Evolutionary conservation across 2,888 invertebrate species (phyloP), one percentile per base, ranked within the genome.

Genomic region (Macaria notata): DNA sequence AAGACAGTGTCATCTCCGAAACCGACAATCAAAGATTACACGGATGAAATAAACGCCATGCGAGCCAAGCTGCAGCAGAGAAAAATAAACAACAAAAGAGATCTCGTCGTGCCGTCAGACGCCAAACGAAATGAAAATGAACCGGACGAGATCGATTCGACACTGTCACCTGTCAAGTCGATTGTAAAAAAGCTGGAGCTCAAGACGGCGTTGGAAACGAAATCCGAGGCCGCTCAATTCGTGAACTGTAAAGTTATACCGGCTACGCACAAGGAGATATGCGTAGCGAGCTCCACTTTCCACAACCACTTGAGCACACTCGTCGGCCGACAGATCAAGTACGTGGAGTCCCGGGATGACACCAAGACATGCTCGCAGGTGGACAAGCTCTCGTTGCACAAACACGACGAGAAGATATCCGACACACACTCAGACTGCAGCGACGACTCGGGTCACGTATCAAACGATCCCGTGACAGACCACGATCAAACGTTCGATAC

Each of bases 391-490:
- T 69, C 76, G 58, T 68, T 84, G 66, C 81, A 82, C 63, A 91
- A 91, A 79, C 87, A 86, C 64, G 88, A 90, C 49, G 91, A 92
- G 70, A 92, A 92, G 78, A 86, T 88, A 79, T 92, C 92, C 59
- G 93, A 93, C 80, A 93, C 93, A 66, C 93, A 92, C 65, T 94
- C 94, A 4, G 95, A 95, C 71, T 95, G 95, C 71, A 95, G 95
- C 57, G 96, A 96, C 72, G 96, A 96, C 86, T 96, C 96, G 56
- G 96, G 96, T 60, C 95, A 96, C 83, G 96, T 95, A 68, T 96
- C 96, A 49, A 96, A 95, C 74, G 95, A 95, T 77, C 95, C 95
- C 59, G 95, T 95, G 50, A 95, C 59, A 4, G 59, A 59, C 45
- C 51, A 59, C 45, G 59, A 95, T 75, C 95, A 95, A 6, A 72